phyloP scores from a whole-genome alignment of 2,113 vertebrate genomes.

The Pangasianodon gigas region DNA sequence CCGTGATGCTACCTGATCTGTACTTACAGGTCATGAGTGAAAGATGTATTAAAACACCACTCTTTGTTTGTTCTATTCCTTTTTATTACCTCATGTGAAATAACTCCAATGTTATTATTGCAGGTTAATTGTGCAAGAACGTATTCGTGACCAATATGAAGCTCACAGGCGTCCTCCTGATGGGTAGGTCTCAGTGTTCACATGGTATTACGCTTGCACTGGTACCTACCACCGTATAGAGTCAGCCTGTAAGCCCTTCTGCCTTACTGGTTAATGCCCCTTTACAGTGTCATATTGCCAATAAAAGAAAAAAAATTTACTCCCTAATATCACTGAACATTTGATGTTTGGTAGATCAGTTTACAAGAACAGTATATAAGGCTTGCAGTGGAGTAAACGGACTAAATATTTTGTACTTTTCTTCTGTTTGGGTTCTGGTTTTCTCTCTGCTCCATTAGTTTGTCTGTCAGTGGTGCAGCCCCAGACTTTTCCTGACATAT shows the following conservation, averaged over 20 bases:
- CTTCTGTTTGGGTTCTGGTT: background rate
- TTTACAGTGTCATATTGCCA: background rate
- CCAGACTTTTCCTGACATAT: fast-evolving
- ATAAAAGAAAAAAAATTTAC: background rate
- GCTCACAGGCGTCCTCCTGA: background rate
- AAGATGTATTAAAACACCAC: background rate
- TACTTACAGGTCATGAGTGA: background rate
- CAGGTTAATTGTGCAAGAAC: background rate
- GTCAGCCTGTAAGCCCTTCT: background rate
- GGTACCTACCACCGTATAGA: background rate
- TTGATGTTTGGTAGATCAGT: background rate
- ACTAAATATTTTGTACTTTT: no score
- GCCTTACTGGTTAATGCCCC: background rate
- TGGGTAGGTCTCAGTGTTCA: background rate
- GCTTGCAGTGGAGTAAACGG: no score
- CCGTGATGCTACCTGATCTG: background rate
- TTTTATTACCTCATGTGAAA: background rate
- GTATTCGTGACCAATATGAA: background rate
- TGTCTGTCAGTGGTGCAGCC: background rate
- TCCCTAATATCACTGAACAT: background rate
- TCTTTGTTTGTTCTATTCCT: background rate
- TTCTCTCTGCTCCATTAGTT: background rate
- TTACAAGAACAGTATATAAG: background rate
- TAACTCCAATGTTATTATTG: background rate
- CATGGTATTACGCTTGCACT: background rate